These are phyloP conservation scores for Periphyllus acericola DNA, from an alignment of 2,888 invertebrate genomes.

Conservation along the genomic window DNA sequence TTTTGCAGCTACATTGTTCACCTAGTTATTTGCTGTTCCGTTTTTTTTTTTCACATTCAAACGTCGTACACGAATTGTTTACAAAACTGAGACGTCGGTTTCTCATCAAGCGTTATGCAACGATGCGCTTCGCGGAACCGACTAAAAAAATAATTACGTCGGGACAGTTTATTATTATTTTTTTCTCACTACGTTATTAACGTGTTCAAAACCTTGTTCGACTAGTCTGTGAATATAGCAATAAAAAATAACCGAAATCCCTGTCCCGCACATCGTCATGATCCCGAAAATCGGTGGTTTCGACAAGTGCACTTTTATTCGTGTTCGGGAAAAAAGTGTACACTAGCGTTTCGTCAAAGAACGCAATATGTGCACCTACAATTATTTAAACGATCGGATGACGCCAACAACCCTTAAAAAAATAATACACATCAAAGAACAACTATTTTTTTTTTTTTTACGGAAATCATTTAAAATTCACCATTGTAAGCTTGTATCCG, in stretches of 20 bases:
- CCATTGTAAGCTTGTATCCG: no score
- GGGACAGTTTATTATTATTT: slow-evolving; percentile 26
- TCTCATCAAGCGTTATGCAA: slow-evolving; percentile 60
- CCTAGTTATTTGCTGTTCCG: slow-evolving; percentile 49
- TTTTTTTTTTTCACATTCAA: neutral
- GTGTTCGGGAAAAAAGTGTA: neutral
- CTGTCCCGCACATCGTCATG: neutral
- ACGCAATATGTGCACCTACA: neutral
- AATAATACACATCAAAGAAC: neutral
- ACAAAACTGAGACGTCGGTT: slow-evolving; percentile 47
- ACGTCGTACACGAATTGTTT: slow-evolving; percentile 47
- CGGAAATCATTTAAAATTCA: no score
- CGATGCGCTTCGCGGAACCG: slow-evolving; percentile 46
- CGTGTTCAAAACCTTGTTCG: slow-evolving; percentile 27
- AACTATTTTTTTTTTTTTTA: neutral
- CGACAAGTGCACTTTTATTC: neutral
- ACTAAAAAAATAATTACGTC: slow-evolving; percentile 45
- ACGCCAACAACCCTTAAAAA: neutral
- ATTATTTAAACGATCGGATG: neutral
- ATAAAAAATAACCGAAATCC: neutral
- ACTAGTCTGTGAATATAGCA: neutral
- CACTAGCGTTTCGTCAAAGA: neutral
- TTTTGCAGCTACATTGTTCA: slow-evolving; percentile 53
- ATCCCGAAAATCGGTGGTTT: neutral
- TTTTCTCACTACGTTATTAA: slow-evolving; percentile 27